Percentiles rank a stretch among this genome's conserved stretches.
Evolutionary conservation across 2,888 invertebrate species (phyloP).

Genomic region (Yponomeuta malinellus): DNA sequence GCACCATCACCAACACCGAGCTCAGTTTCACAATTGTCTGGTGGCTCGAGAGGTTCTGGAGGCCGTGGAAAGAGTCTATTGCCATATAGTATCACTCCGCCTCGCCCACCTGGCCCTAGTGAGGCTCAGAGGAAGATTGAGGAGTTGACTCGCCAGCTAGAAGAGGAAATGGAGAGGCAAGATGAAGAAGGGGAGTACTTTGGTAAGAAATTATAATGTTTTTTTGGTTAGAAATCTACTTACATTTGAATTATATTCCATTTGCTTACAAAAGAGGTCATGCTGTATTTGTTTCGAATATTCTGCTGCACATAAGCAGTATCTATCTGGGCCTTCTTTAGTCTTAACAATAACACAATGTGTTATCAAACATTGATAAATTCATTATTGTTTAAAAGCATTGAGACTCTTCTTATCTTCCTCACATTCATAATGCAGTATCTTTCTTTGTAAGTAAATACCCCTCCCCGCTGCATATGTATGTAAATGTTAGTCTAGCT

Average conservation of each 20-base stretch:
- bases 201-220: constrained; percentile 76
- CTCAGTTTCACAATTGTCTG: constrained; percentile 76
- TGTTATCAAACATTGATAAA: not conserved
- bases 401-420: not conserved
- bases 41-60: constrained; percentile 75
- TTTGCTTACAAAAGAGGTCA: no score
- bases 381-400: not conserved
- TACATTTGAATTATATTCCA: constrained; percentile 2
- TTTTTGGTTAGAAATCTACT: not conserved
- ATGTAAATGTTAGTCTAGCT: no score
- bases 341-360: no score
- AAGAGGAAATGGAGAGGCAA: constrained; percentile 96
- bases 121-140: constrained; percentile 96
- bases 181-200: constrained; percentile 98
- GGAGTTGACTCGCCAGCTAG: constrained; percentile 92
- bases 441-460: no score
- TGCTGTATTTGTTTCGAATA: no score
- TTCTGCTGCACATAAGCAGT: no score
- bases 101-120: constrained; percentile 90
- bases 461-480: no score
- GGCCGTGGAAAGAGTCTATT: constrained; percentile 80
- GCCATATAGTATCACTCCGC: constrained; percentile 92
- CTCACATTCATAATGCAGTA: not conserved
- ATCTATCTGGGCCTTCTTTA: no score
- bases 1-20: constrained; percentile 81